Evolutionary conservation across 2,797 vertebrate genomes (phyloP).

Genomic region (Trachurus trachurus): DNA sequence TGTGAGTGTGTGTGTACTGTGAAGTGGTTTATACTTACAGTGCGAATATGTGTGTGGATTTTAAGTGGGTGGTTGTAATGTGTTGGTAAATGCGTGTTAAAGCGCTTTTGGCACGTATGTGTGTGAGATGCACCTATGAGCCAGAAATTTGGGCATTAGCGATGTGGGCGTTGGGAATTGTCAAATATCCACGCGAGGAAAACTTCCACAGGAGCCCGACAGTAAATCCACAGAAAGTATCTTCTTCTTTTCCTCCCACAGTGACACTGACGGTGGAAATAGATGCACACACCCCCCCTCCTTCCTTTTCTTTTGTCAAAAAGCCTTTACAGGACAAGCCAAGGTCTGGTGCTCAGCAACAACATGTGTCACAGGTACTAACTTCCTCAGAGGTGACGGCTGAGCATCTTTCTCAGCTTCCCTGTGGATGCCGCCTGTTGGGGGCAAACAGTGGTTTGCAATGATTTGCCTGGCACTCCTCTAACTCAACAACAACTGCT

Average conservation of each 20-base stretch:
- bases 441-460: constrained; percentile 22
- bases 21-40: constrained; percentile 69
- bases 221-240: constrained; percentile 69
- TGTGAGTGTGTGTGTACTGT: constrained; percentile 21
- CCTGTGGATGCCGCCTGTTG: constrained; percentile 38
- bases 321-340: constrained; percentile 58
- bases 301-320: constrained; percentile 38
- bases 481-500: constrained; percentile 50
- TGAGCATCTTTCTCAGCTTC: constrained; percentile 54
- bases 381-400: constrained; percentile 53
- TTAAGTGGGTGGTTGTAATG: constrained; percentile 71
- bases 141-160: constrained; percentile 27
- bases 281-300: constrained; percentile 14
- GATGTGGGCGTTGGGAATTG: constrained; percentile 48
- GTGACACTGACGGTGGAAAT: constrained; percentile 56
- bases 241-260: constrained; percentile 27
- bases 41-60: constrained; percentile 56
- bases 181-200: constrained; percentile 67
- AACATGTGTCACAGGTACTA: constrained; percentile 68
- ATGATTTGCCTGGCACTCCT: constrained; percentile 50
- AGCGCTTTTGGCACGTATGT: constrained; percentile 45
- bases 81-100: constrained; percentile 51
- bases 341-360: constrained; percentile 51
- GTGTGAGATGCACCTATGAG: constrained; percentile 27
- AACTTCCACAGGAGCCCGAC: constrained; percentile 52